Evolutionary conservation across 2,797 vertebrate genomes (phyloP).

Genomic region (Anableps anableps): DNA sequence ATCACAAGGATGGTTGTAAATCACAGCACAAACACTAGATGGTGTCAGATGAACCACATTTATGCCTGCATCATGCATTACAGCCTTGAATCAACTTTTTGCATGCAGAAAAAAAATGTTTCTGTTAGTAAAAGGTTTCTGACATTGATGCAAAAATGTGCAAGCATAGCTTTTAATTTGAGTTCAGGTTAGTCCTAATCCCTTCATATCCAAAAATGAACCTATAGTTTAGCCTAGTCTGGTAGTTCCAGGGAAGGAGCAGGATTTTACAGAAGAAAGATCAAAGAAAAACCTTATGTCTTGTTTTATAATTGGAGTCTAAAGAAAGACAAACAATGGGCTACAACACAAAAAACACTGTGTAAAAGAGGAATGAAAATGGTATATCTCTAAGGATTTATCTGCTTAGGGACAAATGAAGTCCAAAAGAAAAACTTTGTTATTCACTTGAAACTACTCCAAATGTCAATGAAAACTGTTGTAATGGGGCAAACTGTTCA

Average conservation of each 20-base stretch:
- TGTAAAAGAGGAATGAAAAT: background rate
- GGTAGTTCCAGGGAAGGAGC: background rate
- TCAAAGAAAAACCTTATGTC: background rate
- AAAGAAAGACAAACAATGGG: background rate
- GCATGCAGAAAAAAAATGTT: background rate
- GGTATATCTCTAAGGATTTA: too few species aligned
- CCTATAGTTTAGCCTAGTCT: background rate
- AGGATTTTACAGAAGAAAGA: background rate
- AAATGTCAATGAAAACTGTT: background rate
- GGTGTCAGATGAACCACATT: background rate
- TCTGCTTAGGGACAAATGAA: background rate
- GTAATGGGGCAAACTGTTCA: background rate
- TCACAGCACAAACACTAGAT: background rate
- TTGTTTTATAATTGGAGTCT: background rate
- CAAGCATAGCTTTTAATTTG: background rate
- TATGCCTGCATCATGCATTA: background rate
- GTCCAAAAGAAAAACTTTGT: background rate
- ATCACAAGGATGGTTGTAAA: background rate
- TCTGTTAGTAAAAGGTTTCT: background rate
- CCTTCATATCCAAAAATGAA: background rate
- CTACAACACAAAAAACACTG: background rate
- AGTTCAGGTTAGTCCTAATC: background rate
- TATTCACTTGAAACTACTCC: background rate
- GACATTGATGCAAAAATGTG: background rate
- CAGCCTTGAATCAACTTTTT: background rate